Conservation (phyloP, 1,140 invertebrate genomes). For the Rhizoglyphus robini region DNA sequence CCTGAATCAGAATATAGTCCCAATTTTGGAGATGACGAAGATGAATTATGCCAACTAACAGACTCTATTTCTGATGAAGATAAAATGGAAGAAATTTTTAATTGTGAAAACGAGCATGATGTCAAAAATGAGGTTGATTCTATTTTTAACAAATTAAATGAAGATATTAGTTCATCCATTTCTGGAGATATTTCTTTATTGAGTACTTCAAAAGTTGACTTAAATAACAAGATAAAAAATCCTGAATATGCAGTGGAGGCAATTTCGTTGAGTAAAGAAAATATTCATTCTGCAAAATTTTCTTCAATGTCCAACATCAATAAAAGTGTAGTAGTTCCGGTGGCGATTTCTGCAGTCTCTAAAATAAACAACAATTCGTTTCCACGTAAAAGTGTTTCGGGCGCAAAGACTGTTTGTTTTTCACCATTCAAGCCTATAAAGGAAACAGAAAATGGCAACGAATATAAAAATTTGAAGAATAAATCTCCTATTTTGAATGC, state of each 20-base stretch:
- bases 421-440: slow-evolving; percentile 12
- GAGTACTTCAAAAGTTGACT: neutral
- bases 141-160: slow-evolving; percentile 8
- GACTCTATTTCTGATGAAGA: neutral
- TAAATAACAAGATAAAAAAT: neutral
- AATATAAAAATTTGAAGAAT: neutral
- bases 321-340: neutral
- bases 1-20: slow-evolving; percentile 31
- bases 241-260: slow-evolving; percentile 10
- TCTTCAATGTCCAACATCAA: neutral
- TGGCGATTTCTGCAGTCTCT: neutral
- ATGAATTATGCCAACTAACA: slow-evolving; percentile 6
- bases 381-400: neutral
- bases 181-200: neutral
- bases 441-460: neutral
- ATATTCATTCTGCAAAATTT: neutral
- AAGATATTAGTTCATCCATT: neutral
- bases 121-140: neutral
- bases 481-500: too few relatives aligned
- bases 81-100: neutral
- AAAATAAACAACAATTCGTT: neutral
- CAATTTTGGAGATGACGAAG: neutral
- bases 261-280: neutral
- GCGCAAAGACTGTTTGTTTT: neutral
- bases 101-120: neutral